Evolutionary conservation across 2,797 vertebrate species (phyloP).

Genomic region (Aphelocoma californica): DNA sequence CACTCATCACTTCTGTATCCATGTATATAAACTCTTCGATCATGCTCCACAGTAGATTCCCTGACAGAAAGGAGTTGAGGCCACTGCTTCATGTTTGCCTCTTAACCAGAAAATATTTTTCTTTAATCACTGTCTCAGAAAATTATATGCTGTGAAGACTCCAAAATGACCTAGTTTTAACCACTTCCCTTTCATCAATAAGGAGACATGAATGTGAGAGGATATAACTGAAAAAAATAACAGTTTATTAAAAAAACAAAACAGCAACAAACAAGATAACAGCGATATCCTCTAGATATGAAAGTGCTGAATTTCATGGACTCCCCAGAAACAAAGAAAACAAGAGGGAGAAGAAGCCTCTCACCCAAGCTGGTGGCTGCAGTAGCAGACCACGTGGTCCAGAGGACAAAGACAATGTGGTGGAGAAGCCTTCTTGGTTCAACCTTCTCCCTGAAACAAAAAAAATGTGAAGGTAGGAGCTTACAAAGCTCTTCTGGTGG

Average conservation of each 20-base stretch:
- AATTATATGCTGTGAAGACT: neutral
- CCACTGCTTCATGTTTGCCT: neutral
- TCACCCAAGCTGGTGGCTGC: neutral
- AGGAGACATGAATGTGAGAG: accelerated
- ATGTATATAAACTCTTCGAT: accelerated
- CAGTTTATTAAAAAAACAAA: neutral
- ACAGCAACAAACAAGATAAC: neutral
- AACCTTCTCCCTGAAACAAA: neutral
- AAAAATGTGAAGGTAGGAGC: accelerated
- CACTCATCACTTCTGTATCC: neutral
- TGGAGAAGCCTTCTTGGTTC: neutral
- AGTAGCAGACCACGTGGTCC: neutral
- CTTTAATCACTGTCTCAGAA: neutral
- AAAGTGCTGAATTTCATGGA: accelerated
- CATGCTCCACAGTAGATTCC: neutral
- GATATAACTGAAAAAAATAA: neutral
- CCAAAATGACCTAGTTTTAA: neutral
- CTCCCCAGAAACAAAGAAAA: neutral
- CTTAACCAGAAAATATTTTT: neutral
- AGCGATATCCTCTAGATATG: neutral
- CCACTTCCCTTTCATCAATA: neutral
- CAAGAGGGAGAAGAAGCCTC: neutral
- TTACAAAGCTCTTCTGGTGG: neutral
- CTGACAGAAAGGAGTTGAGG: neutral
- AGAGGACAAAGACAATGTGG: neutral